phyloP scores from a whole-genome alignment of 35 echinoderm and acorn worm species.

The Diadema setosum region DNA sequence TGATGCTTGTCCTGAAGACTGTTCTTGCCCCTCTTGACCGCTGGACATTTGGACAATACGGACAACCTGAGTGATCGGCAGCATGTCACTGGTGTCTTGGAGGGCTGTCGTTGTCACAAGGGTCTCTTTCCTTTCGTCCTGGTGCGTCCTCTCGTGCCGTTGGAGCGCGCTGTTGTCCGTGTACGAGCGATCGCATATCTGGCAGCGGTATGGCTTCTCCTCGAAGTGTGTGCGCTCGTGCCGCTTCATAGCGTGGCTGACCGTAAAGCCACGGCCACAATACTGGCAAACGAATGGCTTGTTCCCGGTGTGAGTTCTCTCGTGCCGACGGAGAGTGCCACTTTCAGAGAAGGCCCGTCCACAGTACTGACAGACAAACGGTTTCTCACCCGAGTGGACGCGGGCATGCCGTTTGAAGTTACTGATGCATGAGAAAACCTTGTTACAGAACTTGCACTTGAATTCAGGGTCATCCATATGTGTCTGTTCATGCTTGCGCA shows the following conservation, averaged over 20 bases:
- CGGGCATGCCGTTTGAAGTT: conserved; percentile 44
- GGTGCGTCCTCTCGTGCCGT: conserved; percentile 26
- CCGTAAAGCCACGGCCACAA: conserved; percentile 59
- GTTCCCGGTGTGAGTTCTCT: conserved; percentile 47
- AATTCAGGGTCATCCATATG: conserved; percentile 2
- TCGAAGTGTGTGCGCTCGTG: conserved; percentile 58
- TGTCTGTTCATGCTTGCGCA: conserved; percentile 5
- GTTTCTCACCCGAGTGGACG: conserved; percentile 56
- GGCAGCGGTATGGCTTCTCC: conserved; percentile 37
- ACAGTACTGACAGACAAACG: conserved; percentile 62
- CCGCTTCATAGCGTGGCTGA: conserved; percentile 38
- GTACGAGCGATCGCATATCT: conserved; percentile 43
- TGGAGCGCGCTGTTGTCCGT: conserved; percentile 27
- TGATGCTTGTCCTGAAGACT: neutral
- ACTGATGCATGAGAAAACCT: conserved; percentile 26
- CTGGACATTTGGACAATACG: conserved; percentile 3
- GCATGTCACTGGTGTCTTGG: neutral
- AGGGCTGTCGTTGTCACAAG: neutral
- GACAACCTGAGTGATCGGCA: neutral
- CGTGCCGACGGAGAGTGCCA: conserved; percentile 34
- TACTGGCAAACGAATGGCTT: conserved; percentile 39
- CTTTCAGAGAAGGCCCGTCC: conserved; percentile 46
- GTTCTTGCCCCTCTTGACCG: neutral
- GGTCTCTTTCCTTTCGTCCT: conserved; percentile 1
- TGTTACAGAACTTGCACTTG: conserved; percentile 43